These are phyloP conservation scores for Chanos chanos DNA, from an alignment of 2,797 vertebrate species.

Conservation along the genomic window DNA sequence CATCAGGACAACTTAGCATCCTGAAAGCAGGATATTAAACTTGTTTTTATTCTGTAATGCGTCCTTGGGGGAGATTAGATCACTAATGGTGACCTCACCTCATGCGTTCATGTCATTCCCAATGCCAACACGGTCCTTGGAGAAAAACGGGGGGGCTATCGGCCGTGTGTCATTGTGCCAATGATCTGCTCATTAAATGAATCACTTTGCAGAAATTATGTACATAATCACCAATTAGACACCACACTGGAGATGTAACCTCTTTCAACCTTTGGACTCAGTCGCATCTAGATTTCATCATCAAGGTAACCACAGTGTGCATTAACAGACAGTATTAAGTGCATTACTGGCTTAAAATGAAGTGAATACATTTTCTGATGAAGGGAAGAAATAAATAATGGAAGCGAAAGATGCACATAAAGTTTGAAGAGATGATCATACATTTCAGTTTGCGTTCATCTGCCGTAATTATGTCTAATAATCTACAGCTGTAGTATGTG, in stretches of 20 bases:
- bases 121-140: constrained; percentile 42
- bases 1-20: constrained; percentile 11
- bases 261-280: constrained; percentile 59
- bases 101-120: constrained; percentile 61
- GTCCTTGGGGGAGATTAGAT: constrained; percentile 69
- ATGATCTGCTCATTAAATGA: constrained; percentile 75
- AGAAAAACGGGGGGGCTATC: constrained; percentile 50
- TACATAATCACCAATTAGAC: constrained; percentile 74
- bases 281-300: constrained; percentile 35
- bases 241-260: constrained; percentile 56
- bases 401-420: neutral
- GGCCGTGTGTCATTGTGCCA: constrained; percentile 69
- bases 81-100: constrained; percentile 63
- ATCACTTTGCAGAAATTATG: constrained; percentile 62
- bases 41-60: constrained; percentile 57
- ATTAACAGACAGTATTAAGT: constrained; percentile 19
- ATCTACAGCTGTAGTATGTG: no score
- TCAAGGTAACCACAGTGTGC: constrained; percentile 20
- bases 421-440: neutral
- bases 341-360: constrained; percentile 2
- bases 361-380: constrained; percentile 1
- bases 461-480: no score
- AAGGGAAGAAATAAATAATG: neutral
- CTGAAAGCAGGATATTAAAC: constrained; percentile 61
- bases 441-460: no score